A percentile compares a stretch with the other conserved stretches of the same genome.
Conservation (phyloP, 2,888 invertebrate species). For the Macrosiphum euphorbiae region DNA sequence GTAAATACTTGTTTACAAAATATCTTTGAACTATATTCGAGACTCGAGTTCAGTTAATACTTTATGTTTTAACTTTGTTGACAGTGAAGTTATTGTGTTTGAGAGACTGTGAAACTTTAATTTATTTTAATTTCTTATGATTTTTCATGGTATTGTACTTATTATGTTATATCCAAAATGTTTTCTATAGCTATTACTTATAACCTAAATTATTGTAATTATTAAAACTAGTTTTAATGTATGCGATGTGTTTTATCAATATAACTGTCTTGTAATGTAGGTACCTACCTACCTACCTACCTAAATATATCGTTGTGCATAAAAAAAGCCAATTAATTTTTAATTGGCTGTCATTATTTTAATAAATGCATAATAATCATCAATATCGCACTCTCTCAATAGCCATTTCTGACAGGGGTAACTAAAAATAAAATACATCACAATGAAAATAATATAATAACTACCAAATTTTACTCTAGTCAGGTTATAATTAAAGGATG, state of each 20-base stretch:
- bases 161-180: background rate
- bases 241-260: background rate
- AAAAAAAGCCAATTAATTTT: background rate
- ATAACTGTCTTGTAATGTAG: background rate
- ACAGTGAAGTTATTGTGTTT: background rate
- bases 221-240: background rate
- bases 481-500: too few relatives aligned
- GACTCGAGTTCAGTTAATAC: background rate
- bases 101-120: background rate
- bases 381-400: background rate
- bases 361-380: background rate
- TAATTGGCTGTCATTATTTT: background rate
- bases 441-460: background rate
- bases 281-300: background rate
- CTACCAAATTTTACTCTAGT: background rate
- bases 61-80: background rate
- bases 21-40: background rate
- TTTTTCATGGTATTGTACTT: background rate
- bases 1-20: background rate
- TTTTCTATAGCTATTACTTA: too few relatives aligned
- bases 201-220: background rate
- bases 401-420: background rate
- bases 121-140: background rate
- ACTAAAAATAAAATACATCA: background rate
- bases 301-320: background rate